A percentile compares a stretch with the other conserved stretches of the same genome.
These are phyloP conservation scores for Cryptocheilus praepositus DNA, from an alignment of 2,888 invertebrate species.

Conservation along the genomic window DNA sequence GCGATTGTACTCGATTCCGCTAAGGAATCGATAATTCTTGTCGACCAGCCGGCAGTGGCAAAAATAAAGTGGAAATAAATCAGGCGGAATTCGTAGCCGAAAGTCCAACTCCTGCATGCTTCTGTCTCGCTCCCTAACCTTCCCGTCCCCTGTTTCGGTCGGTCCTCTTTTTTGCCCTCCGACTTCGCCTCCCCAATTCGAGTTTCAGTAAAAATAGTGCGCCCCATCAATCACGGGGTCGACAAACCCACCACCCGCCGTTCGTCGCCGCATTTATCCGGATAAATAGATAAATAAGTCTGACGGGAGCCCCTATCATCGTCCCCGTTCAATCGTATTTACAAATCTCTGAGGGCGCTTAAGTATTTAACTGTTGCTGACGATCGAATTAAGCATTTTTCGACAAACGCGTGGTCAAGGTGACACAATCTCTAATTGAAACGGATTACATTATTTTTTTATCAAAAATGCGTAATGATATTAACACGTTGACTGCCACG, in stretches of 20 bases:
- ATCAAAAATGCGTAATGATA: no score
- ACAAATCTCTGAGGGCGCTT: not conserved
- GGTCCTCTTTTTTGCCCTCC: conserved; percentile 13
- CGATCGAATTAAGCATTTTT: no score
- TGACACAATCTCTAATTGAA: no score
- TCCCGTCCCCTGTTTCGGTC: not conserved
- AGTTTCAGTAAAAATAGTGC: conserved; percentile 41
- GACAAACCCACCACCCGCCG: conserved; percentile 39
- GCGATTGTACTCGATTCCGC: not conserved
- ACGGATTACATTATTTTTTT: no score
- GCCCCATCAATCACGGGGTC: conserved; percentile 45
- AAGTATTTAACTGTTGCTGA: no score
- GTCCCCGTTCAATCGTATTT: conserved; percentile 27
- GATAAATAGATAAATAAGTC: conserved; percentile 44
- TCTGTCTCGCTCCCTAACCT: conserved; percentile 16
- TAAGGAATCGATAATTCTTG: not conserved
- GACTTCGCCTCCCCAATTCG: conserved; percentile 20
- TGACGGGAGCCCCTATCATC: conserved; percentile 20
- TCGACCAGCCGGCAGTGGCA: conserved; percentile 34
- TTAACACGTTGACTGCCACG: no score
- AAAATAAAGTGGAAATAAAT: conserved; percentile 57
- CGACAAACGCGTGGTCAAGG: no score
- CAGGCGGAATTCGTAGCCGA: conserved; percentile 23
- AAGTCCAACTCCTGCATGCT: not conserved
- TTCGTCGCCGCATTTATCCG: conserved; percentile 31